These are phyloP conservation scores for Dryomyza anilis DNA, from an alignment of 2,888 invertebrate species.

Conservation along the genomic window DNA sequence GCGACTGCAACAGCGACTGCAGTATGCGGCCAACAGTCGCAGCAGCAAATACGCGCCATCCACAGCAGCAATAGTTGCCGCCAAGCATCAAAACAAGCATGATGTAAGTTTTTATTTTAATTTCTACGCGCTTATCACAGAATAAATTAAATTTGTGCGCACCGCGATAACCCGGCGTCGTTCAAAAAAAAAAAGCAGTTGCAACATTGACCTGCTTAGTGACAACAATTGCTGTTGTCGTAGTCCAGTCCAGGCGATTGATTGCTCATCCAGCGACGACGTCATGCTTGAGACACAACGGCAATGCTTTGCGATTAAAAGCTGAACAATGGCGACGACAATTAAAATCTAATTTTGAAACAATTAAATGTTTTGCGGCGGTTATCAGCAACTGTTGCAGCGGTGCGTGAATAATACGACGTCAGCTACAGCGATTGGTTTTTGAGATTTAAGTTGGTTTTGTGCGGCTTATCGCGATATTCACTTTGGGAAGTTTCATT, in stretches of 20 bases:
- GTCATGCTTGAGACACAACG: no score
- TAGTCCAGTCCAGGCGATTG: neutral
- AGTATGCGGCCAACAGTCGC: conserved; percentile 29
- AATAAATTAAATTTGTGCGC: conserved; percentile 5
- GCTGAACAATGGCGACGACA: neutral
- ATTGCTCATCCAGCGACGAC: neutral
- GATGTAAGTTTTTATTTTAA: conserved; percentile 42
- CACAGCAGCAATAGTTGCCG: conserved; percentile 20
- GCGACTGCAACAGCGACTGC: conserved; percentile 15
- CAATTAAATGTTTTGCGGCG: no score
- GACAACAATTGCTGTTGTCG: neutral
- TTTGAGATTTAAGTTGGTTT: no score
- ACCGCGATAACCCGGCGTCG: conserved; percentile 25
- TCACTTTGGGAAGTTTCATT: no score
- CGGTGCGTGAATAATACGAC: no score
- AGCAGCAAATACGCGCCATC: conserved; percentile 12
- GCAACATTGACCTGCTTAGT: conserved; percentile 36
- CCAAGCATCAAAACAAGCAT: conserved; percentile 42
- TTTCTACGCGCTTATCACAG: neutral
- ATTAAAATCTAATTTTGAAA: no score
- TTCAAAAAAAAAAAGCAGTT: conserved; percentile 36
- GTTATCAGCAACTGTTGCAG: no score
- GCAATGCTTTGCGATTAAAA: neutral
- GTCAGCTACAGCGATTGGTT: no score
- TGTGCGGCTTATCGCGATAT: no score